Evolutionary conservation across 2,888 invertebrate species (phyloP).

Genomic region (Serrognathus titanus): DNA sequence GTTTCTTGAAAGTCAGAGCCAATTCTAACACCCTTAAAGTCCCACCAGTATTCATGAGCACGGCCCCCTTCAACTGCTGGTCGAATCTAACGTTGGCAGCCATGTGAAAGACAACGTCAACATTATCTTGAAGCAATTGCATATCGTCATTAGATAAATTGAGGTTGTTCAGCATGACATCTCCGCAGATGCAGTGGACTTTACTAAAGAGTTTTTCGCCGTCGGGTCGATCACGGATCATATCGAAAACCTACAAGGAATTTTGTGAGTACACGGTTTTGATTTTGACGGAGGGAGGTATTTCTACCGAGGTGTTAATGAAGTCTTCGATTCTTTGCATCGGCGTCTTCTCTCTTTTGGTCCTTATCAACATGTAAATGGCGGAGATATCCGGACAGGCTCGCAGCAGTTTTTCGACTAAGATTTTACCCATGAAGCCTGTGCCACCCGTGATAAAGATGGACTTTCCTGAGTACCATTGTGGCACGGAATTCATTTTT

Average conservation of each 20-base stretch:
- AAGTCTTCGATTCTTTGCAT: slow-evolving; percentile 64
- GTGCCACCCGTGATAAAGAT: slow-evolving; percentile 53
- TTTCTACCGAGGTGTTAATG: slow-evolving; percentile 61
- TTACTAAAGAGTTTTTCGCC: slow-evolving; percentile 48
- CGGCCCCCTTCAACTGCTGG: slow-evolving; percentile 60
- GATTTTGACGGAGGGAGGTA: too few relatives aligned
- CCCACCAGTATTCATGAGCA: slow-evolving; percentile 60
- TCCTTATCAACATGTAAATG: slow-evolving; percentile 55
- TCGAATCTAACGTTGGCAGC: slow-evolving; percentile 73
- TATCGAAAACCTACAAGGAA: slow-evolving; percentile 40
- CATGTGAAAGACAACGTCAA: slow-evolving; percentile 67
- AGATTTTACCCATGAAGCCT: slow-evolving; percentile 56
- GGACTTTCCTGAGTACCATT: slow-evolving; percentile 58
- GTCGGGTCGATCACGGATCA: slow-evolving; percentile 32
- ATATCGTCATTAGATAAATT: slow-evolving; percentile 50
- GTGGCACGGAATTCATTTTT: too few relatives aligned
- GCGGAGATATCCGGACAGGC: slow-evolving; percentile 46
- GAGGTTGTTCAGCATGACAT: slow-evolving; percentile 49
- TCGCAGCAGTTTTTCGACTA: slow-evolving; percentile 60
- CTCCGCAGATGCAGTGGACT: slow-evolving; percentile 54
- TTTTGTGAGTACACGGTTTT: not conserved
- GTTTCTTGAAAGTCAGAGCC: slow-evolving; percentile 33
- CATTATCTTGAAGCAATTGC: slow-evolving; percentile 49
- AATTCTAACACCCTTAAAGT: slow-evolving; percentile 39
- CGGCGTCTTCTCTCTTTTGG: slow-evolving; percentile 62